These are phyloP conservation scores for Graphium colonna DNA, from an alignment of 2,888 invertebrate species.

Conservation along the genomic window DNA sequence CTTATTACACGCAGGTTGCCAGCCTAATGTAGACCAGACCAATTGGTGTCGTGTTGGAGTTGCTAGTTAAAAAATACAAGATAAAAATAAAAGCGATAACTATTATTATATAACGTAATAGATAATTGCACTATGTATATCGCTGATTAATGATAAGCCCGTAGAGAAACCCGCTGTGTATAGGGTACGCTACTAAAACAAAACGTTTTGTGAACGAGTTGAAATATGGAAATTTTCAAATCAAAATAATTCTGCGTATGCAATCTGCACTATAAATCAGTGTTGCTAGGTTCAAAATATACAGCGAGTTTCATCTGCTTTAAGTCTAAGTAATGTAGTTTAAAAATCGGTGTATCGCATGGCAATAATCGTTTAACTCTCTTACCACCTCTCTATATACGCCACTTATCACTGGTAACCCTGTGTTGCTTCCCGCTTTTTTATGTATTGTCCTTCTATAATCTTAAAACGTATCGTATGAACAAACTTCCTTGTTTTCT, in stretches of 20 bases:
- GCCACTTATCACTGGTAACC: conserved; percentile 13
- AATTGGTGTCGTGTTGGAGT: conserved; percentile 73
- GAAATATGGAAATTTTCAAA: too few relatives aligned
- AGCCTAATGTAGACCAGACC: conserved; percentile 61
- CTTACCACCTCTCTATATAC: conserved; percentile 28
- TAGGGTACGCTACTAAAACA: too few relatives aligned
- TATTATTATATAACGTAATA: conserved; percentile 44
- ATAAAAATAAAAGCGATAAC: conserved; percentile 36
- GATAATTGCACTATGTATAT: conserved; percentile 51
- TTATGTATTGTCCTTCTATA: conserved; percentile 12
- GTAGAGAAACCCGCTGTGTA: conserved; percentile 30
- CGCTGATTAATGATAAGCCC: conserved; percentile 40
- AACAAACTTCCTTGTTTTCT: neutral
- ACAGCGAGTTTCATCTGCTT: conserved; percentile 24
- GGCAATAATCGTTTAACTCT: conserved; percentile 44
- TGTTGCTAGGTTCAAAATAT: conserved; percentile 7
- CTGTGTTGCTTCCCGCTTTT: conserved; percentile 24
- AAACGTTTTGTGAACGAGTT: too few relatives aligned
- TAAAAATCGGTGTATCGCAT: conserved; percentile 50
- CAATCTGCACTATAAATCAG: too few relatives aligned
- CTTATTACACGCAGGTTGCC: conserved; percentile 56
- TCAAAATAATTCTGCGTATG: too few relatives aligned
- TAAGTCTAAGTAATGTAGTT: conserved; percentile 37
- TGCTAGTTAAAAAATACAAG: conserved; percentile 49
- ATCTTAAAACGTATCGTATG: conserved; percentile 2